Conservation (phyloP, 2,797 vertebrate genomes). For the Cheirogaleus major region DNA sequence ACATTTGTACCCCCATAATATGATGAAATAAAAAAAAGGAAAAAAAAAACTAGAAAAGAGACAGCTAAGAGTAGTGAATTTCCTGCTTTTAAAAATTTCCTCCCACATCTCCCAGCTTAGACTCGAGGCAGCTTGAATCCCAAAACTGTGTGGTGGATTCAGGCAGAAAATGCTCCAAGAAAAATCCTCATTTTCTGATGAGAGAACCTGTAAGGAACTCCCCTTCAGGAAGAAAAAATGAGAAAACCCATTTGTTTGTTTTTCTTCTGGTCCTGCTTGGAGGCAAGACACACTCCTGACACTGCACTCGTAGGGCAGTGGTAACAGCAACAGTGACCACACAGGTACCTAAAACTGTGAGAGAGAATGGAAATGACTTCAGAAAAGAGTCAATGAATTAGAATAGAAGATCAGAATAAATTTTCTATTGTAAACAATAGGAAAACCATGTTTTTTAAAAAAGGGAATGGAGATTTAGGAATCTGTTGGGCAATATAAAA, state of each 20-base stretch:
- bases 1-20: too few species aligned
- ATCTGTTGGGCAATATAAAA: background rate
- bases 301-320: background rate
- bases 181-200: background rate
- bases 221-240: background rate
- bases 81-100: background rate
- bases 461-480: background rate
- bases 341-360: background rate
- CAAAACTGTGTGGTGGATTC: background rate
- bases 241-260: background rate
- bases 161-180: background rate
- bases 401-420: background rate
- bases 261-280: background rate
- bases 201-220: background rate
- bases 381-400: background rate
- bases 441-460: background rate
- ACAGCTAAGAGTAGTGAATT: background rate
- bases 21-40: background rate
- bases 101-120: background rate
- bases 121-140: background rate
- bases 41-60: background rate
- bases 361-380: background rate
- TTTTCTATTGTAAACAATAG: background rate
- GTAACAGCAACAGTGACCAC: background rate
- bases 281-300: background rate